Conservation (phyloP, 2,797 vertebrate genomes). For the Australoheros facetus region DNA sequence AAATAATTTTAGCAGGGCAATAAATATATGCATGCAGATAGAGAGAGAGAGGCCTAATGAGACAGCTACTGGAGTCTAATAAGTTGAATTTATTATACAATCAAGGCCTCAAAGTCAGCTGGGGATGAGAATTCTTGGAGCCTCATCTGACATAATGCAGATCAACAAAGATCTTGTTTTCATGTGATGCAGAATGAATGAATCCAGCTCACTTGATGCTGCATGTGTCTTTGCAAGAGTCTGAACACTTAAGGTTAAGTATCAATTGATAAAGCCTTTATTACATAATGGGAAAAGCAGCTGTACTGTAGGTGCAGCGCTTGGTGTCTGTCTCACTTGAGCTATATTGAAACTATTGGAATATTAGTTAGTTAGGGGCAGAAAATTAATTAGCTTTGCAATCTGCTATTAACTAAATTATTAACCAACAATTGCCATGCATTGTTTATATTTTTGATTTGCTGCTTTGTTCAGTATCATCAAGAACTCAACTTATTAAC, state of each 20-base stretch:
- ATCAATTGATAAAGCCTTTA: background rate
- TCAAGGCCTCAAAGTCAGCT: constrained; percentile 56
- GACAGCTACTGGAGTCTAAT: constrained; percentile 63
- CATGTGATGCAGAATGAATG: constrained; percentile 26
- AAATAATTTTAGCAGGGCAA: constrained; percentile 20
- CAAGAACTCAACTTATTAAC: background rate
- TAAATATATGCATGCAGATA: constrained; percentile 57
- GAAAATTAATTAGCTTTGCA: background rate
- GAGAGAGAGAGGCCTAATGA: constrained; percentile 59
- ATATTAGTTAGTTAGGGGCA: background rate
- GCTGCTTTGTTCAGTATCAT: background rate
- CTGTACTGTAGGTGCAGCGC: background rate
- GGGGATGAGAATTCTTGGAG: constrained; percentile 45
- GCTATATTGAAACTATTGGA: background rate
- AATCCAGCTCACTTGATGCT: background rate
- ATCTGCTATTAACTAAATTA: background rate
- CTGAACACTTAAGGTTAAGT: background rate
- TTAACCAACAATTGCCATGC: background rate
- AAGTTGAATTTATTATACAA: constrained; percentile 68
- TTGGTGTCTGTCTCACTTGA: background rate
- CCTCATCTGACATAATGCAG: constrained; percentile 21
- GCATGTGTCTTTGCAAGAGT: background rate
- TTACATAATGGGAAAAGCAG: background rate
- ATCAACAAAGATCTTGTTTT: constrained; percentile 23
- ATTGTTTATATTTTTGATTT: background rate